Base-by-base conservation (phyloP, 23 tunicate genomes). In the Corella eumyota region DNA sequence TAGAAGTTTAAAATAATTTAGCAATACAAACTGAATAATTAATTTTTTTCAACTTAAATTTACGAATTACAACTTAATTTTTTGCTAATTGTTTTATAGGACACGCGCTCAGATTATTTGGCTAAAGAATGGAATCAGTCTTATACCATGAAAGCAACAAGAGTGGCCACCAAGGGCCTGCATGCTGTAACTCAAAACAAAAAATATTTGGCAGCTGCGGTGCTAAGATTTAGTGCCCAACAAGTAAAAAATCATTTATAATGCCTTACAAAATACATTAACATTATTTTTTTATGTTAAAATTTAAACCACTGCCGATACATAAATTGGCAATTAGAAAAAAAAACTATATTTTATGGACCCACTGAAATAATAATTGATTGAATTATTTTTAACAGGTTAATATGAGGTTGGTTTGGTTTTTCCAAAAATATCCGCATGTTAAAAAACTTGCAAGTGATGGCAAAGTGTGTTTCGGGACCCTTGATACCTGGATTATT, bases 401-500 rank as follows among this genome's bases (percentile, higher is more conserved):
- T 52, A 63, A 87, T 6, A 85, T 78, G 35, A 51, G 98, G 13
- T 51, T 92, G 32, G 53, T 83, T 6, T 92, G 98, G 98, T n/a
- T 70, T 27, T 64, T 83, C 49, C 60, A 92, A 36, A 77, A 92
- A 53, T 60, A 71, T 50, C 93, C 84, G 25, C 38, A 68, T 29
- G 5, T 83, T 26, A 63, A 80, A 37, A 6, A 17, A 25, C 46
- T 60, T 24, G 81, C 81, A 1, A 49, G 55, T 36, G 63, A 92
- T 36, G 93, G 87, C 51, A 66, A 83, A 61, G 73, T 83, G 1
- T 56, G 84, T 25, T 76, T 85, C 37, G 98, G 87, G 6, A 76
- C 85, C 32, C 59, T 92, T 11, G 98, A 92, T 61, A 70, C 98
- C 1, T 92, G 98, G 98, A 6, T 92, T 3, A 63, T 92, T 35